Evolutionary conservation across 2,113 vertebrate species (phyloP).

Genomic region (Mesoclemmys tuberculata): DNA sequence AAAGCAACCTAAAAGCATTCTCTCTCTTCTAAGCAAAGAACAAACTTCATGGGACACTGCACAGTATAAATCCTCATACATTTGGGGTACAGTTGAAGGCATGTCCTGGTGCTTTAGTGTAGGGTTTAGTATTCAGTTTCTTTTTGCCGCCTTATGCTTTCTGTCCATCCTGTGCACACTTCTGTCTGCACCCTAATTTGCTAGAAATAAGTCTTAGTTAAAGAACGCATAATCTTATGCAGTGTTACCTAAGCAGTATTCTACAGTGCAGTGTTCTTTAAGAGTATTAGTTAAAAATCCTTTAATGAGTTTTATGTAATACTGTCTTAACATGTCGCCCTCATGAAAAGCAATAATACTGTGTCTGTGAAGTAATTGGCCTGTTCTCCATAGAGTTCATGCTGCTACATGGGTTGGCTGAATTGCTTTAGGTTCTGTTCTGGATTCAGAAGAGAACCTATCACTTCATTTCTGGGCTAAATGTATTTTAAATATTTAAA

Average conservation of each 20-base stretch:
- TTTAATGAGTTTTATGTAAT: fast-evolving
- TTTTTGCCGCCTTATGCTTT: not conserved
- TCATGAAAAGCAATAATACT: not conserved
- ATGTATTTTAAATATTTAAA: not conserved
- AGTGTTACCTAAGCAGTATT: fast-evolving
- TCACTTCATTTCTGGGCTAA: not conserved
- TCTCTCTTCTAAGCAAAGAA: not conserved
- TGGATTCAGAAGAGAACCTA: not conserved
- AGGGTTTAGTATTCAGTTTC: not conserved
- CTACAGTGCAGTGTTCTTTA: not conserved
- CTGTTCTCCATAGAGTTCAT: not conserved
- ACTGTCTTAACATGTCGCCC: fast-evolving
- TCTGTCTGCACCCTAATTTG: not conserved
- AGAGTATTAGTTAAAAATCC: not conserved
- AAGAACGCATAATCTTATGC: not conserved
- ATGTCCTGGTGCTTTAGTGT: not conserved
- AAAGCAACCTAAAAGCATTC: not conserved
- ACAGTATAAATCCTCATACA: not conserved
- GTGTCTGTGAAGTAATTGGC: fast-evolving
- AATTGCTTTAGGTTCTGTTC: not conserved
- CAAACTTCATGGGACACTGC: not conserved
- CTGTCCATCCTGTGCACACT: not conserved
- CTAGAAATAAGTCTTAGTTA: not conserved
- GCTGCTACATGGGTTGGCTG: not conserved
- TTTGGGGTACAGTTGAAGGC: not conserved